phyloP scores from a whole-genome alignment of 2,888 invertebrate species.

The Drosophila pseudotalamancana region DNA sequence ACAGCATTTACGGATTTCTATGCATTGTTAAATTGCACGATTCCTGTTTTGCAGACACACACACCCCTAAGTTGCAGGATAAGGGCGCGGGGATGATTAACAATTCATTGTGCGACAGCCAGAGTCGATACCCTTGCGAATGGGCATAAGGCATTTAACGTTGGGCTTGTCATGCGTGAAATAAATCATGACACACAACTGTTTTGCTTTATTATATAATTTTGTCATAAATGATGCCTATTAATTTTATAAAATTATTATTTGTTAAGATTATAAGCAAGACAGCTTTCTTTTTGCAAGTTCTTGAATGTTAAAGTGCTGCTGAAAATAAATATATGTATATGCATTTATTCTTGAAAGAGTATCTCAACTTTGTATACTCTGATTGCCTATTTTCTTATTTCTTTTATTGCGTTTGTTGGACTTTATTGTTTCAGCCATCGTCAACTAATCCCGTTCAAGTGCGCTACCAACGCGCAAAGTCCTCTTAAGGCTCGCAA shows the following conservation, averaged over 20 bases:
- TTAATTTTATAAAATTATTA: conserved; percentile 31
- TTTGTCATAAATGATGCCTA: conserved; percentile 16
- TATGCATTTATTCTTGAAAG: conserved; percentile 2
- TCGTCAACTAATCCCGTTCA: conserved; percentile 60
- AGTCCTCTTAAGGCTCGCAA: conserved; percentile 52
- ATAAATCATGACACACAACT: conserved; percentile 16
- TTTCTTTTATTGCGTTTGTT: conserved; percentile 13
- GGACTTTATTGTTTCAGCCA: conserved; percentile 33
- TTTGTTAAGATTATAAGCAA: not conserved
- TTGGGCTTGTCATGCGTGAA: conserved; percentile 21
- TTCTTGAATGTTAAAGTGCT: too few species aligned
- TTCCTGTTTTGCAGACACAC: conserved; percentile 66
- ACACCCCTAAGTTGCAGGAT: conserved; percentile 53
- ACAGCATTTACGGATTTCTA: conserved; percentile 78
- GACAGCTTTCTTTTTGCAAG: not conserved
- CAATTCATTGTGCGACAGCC: conserved; percentile 49
- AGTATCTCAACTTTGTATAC: conserved; percentile 9
- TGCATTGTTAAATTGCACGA: conserved; percentile 65
- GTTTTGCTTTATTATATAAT: too few species aligned
- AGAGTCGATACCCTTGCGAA: conserved; percentile 39
- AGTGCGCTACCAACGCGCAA: conserved; percentile 56
- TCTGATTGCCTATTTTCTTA: not conserved
- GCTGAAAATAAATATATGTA: too few species aligned
- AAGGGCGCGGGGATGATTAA: conserved; percentile 45
- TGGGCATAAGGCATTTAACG: conserved; percentile 24